Conservation (phyloP, 1,140 invertebrate species). For the Heliconius hermathena region DNA sequence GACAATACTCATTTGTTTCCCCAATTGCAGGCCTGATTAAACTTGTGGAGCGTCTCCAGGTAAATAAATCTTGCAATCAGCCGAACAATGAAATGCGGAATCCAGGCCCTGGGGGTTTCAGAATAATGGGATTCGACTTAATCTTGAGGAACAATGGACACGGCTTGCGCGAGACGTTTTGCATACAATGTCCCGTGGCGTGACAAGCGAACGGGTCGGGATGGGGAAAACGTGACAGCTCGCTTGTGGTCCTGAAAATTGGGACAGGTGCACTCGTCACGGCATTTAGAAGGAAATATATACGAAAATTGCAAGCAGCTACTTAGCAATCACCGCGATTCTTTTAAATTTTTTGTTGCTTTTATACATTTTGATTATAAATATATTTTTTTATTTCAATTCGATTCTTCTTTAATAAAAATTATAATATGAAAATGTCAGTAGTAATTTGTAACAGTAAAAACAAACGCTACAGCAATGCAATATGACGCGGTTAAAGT, state of each 20-base stretch:
- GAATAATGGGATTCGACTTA: constrained; percentile 67
- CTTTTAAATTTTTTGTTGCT: not conserved
- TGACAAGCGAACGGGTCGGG: constrained; percentile 42
- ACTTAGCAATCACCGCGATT: not conserved
- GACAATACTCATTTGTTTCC: constrained; percentile 61
- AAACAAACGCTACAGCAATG: constrained; percentile 12
- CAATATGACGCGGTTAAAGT: constrained; percentile 49
- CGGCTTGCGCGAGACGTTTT: constrained; percentile 67
- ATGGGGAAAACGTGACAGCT: constrained; percentile 50
- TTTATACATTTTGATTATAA: not conserved
- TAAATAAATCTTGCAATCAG: constrained; percentile 66
- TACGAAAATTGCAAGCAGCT: not conserved
- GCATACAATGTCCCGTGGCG: constrained; percentile 69
- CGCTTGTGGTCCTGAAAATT: constrained; percentile 27
- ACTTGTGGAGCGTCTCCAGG: constrained; percentile 57
- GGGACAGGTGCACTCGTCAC: constrained; percentile 13
- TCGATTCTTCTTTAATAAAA: not conserved
- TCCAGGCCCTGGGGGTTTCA: constrained; percentile 45
- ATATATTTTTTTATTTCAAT: not conserved
- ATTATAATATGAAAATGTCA: not conserved
- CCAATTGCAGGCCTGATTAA: constrained; percentile 72
- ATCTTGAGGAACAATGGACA: constrained; percentile 73
- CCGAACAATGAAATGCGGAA: constrained; percentile 58
- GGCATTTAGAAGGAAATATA: not conserved
- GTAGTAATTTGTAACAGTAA: not conserved